These are phyloP conservation scores for Drosophila miranda DNA, from an alignment of 1,140 invertebrate species.

Conservation along the genomic window DNA sequence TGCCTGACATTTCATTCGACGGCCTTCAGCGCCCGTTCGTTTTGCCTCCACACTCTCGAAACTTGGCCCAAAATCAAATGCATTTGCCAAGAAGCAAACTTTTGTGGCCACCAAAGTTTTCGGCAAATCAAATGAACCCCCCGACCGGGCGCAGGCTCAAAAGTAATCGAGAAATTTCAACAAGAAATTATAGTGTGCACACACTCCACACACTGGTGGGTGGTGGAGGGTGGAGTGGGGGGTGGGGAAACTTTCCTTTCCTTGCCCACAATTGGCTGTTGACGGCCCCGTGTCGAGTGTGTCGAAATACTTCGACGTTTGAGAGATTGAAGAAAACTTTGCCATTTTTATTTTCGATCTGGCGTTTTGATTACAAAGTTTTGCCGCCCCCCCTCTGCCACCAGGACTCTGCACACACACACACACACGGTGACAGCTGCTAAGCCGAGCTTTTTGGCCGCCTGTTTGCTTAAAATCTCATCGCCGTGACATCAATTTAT, in stretches of 20 bases:
- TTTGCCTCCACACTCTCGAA: slow-evolving; percentile 36
- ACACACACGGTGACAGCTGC: slow-evolving; percentile 41
- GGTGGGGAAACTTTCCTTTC: background rate
- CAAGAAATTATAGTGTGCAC: slow-evolving; percentile 70
- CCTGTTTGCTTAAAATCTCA: slow-evolving; percentile 47
- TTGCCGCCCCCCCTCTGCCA: slow-evolving; percentile 18
- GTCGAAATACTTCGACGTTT: slow-evolving; percentile 73
- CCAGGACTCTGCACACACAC: slow-evolving; percentile 26
- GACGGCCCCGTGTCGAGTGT: slow-evolving; percentile 51
- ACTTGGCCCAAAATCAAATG: slow-evolving; percentile 71
- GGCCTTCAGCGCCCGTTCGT: slow-evolving; percentile 50
- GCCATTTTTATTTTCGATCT: slow-evolving; percentile 70
- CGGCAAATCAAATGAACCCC: slow-evolving; percentile 76
- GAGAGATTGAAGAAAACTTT: slow-evolving; percentile 73
- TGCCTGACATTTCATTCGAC: slow-evolving; percentile 69
- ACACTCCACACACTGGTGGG: slow-evolving; percentile 2
- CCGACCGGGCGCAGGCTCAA: slow-evolving; percentile 6
- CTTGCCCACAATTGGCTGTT: slow-evolving; percentile 69
- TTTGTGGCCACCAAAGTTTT: slow-evolving; percentile 78
- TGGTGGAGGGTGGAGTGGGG: too few species aligned
- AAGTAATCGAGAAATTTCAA: slow-evolving; percentile 74
- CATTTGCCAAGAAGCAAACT: slow-evolving; percentile 69
- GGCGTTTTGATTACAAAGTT: slow-evolving; percentile 75
- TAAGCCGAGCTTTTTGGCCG: slow-evolving; percentile 34
- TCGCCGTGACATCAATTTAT: slow-evolving; percentile 47